phyloP scores from a whole-genome alignment of 2,113 vertebrate genomes.

The Notothenia rossii region DNA sequence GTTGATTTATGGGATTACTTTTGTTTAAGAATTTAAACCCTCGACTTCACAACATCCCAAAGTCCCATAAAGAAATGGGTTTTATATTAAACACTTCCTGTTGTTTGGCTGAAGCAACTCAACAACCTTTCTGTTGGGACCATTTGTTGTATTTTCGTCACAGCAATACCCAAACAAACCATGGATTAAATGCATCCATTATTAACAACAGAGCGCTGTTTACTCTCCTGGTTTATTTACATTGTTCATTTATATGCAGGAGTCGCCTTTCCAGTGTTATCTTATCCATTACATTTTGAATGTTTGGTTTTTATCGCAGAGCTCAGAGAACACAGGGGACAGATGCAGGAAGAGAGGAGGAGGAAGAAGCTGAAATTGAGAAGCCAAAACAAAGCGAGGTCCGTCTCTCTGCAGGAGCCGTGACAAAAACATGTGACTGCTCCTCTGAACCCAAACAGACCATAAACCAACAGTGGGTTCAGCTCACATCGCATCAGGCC shows the following conservation, averaged over 20 bases:
- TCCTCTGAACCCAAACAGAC: slow-evolving; percentile 13
- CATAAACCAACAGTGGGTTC: slow-evolving; percentile 16
- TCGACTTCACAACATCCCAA: too few species aligned
- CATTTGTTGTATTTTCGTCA: slow-evolving; percentile 10
- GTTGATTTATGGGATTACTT: too few species aligned
- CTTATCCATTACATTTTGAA: background rate
- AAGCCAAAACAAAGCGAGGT: background rate
- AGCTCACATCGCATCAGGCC: slow-evolving; percentile 25
- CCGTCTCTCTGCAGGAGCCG: slow-evolving; percentile 8
- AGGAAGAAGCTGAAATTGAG: slow-evolving; percentile 2
- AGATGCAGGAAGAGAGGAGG: background rate
- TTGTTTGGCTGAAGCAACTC: slow-evolving; percentile 27
- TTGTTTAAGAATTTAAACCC: too few species aligned
- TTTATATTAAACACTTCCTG: background rate
- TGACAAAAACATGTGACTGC: slow-evolving; percentile 13
- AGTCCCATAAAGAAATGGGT: background rate
- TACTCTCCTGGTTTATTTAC: background rate
- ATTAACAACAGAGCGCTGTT: background rate
- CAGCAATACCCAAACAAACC: slow-evolving; percentile 12
- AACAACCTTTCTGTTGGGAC: slow-evolving; percentile 13
- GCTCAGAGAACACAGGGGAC: background rate
- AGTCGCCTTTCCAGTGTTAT: background rate
- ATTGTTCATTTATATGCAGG: background rate
- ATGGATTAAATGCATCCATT: background rate
- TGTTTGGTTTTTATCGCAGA: background rate